Conservation (phyloP, 2,888 invertebrate genomes). For the Leptopterna dolabrata region DNA sequence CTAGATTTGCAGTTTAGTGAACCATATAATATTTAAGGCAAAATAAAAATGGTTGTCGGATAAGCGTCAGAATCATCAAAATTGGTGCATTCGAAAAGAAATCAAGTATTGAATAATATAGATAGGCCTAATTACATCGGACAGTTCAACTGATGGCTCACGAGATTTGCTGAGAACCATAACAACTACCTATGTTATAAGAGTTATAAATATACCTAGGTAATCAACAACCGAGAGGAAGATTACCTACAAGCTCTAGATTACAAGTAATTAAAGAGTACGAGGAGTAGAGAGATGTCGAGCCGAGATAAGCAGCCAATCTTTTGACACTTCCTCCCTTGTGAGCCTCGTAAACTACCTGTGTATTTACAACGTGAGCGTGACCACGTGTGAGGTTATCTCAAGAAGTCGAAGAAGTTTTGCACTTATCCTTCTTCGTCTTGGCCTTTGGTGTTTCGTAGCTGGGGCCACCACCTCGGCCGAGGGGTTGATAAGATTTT, state of each 20-base stretch:
- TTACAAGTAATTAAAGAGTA: conserved; percentile 38
- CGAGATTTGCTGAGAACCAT: no score
- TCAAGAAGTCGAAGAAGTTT: conserved; percentile 32
- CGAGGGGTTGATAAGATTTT: conserved; percentile 47
- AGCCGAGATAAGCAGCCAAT: conserved; percentile 52
- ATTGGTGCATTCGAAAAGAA: no score
- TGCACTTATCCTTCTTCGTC: conserved; percentile 28
- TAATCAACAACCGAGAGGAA: conserved; percentile 13
- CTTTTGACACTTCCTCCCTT: conserved; percentile 52
- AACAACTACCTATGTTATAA: not conserved
- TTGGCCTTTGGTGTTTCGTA: not conserved
- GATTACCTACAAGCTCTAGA: no score
- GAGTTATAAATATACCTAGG: conserved; percentile 32
- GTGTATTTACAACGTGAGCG: conserved; percentile 52
- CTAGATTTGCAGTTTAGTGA: no score
- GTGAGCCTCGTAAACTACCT: conserved; percentile 35
- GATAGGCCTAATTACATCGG: no score
- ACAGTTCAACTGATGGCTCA: no score
- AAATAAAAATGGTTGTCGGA: no score
- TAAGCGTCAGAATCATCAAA: no score
- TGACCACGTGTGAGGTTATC: conserved; percentile 53
- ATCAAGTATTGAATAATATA: no score
- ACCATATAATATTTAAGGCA: no score
- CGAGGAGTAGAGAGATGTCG: conserved; percentile 28
- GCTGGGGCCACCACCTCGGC: not conserved